Evolutionary conservation across 64 coral and sea anemone genomes (phyloP), one percentile per base, ranked within the genome.

Genomic region (Dendronephthya gigantea): DNA sequence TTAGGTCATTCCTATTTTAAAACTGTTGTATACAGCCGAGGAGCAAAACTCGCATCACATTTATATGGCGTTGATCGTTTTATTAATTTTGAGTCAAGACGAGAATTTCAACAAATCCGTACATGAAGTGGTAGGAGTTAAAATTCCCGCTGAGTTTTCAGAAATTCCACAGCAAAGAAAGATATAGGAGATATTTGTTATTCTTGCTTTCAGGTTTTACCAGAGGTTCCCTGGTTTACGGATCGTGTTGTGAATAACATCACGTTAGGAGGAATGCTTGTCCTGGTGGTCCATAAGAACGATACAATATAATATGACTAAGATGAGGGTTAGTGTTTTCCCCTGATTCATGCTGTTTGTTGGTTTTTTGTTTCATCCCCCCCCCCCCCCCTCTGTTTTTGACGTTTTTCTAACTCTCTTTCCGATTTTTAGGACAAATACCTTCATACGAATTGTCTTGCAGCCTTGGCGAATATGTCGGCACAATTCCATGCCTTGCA

Each of bases 241-340:
- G 95, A 98, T 69, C 69, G 95, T 91, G 92, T 89, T 52, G 91
- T 98, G 43, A 93, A 86, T 49, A 93, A 98, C 82, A 98, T 98
- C 35, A 98, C 95, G 41, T 70, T 98, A 8, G 95, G 95, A 13
- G 95, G 95, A 49, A 69, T 98, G 13, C 82, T 98, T 25, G 95
- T 98, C 10, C 85, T 98, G 40, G 95, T 98, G 29, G 95, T 98
- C n/a, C 1, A 90, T 98, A 0, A 87, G 95, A 82, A 98, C 95
- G 29, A 98, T 98, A 89, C 95, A 98, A 41, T 98, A 98, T 81
- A 98, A 98, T 31, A 98, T 98, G 95, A 98, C 95, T 40, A 98
- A 98, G 68, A 98, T 98, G 95, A 98, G 95, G 82, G 95, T 93
- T 7, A 93, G 95, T 87, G 81, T 86, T 39, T 23, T 11, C 41